Evolutionary conservation across 2,888 invertebrate genomes (phyloP).

Genomic region (Halocaridina rubra): DNA sequence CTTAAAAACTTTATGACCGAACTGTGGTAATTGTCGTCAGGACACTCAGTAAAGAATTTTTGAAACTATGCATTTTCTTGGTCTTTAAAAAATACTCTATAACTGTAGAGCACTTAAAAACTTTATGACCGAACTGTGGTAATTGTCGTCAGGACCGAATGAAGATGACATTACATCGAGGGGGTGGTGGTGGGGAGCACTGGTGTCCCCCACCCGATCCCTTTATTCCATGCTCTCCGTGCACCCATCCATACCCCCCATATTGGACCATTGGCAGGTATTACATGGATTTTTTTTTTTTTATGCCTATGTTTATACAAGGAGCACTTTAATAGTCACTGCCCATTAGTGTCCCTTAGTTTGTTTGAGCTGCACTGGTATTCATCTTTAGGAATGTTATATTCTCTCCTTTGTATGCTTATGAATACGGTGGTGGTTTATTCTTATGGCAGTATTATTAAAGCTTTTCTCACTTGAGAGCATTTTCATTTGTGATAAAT

Average conservation of each 20-base stretch:
- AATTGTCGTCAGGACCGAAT: too few relatives aligned
- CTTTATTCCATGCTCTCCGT: slow-evolving; percentile 49
- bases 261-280: slow-evolving; percentile 57
- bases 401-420: not conserved
- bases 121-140: too few relatives aligned
- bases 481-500: too few relatives aligned
- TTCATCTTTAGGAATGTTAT: not conserved
- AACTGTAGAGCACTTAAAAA: too few relatives aligned
- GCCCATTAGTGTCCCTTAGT: not conserved
- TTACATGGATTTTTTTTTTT: not conserved
- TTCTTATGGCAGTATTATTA: not conserved
- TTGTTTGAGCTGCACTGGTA: not conserved
- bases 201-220: slow-evolving; percentile 47
- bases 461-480: not conserved
- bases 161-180: slow-evolving; percentile 43
- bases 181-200: slow-evolving; percentile 39
- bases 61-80: too few relatives aligned
- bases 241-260: slow-evolving; percentile 46
- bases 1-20: too few relatives aligned
- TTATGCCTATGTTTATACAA: not conserved
- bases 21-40: too few relatives aligned
- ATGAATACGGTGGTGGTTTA: not conserved
- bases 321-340: not conserved
- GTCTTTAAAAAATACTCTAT: too few relatives aligned
- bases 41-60: too few relatives aligned